Conservation (phyloP, 2,113 vertebrate genomes). For the Sorex fumeus region DNA sequence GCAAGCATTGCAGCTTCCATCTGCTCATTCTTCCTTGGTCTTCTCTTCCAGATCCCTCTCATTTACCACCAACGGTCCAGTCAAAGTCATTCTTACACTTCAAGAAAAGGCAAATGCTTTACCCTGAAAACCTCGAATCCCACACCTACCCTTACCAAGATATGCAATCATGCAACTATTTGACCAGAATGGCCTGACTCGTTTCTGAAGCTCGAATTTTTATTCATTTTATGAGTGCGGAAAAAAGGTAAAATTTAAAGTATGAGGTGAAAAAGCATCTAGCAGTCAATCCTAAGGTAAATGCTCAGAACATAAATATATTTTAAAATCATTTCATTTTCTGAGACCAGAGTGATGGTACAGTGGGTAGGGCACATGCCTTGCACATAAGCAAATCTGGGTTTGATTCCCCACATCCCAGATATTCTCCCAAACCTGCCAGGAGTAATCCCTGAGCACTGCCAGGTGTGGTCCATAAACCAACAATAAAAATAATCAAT, state of each 20-base stretch:
- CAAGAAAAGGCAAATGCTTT: background rate
- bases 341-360: too few species aligned
- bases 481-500: background rate
- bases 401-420: too few species aligned
- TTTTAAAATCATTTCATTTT: too few species aligned
- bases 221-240: conserved; percentile 3
- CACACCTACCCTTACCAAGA: background rate
- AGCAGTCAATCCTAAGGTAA: background rate
- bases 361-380: too few species aligned
- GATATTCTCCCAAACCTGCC: too few species aligned
- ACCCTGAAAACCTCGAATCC: background rate
- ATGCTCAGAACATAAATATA: background rate
- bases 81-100: background rate
- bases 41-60: background rate
- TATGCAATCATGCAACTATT: background rate
- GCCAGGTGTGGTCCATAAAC: too few species aligned
- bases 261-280: background rate
- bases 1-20: too few species aligned
- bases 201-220: background rate
- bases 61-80: background rate
- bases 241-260: conserved; percentile 11
- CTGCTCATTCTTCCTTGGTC: background rate
- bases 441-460: too few species aligned
- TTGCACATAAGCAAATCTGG: too few species aligned
- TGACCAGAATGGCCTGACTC: background rate